Evolutionary conservation across 2,888 invertebrate species (phyloP), one percentile per base, ranked within the genome.

Genomic region (Cylloceria caligata): DNA sequence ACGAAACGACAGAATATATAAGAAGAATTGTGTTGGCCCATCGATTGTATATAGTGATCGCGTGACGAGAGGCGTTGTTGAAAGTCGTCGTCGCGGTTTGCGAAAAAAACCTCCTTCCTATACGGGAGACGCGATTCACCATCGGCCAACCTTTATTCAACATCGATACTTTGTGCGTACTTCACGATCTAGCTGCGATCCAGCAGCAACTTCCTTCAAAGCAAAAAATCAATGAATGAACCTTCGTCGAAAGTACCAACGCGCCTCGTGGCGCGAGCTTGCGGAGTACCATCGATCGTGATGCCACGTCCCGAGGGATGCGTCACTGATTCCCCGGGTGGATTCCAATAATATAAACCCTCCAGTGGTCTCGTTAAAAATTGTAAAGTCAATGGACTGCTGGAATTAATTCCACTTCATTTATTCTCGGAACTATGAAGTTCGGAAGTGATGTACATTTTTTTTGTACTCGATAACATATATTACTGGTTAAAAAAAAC

Each of bases 181-280:
- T 57, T 6, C 67, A 55, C 30, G 74, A 57, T 69, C 57, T 64
- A 65, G 16, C 24, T 64, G 11, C 65, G 67, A 49, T 57, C 69
- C 69, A 45, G 82, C 86, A 87, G 87, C 88, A 86, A 21, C 30
- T 49, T 87, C 83, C 69, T 76, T 74, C 45, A 73, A 81, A 83
- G n/a, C n/a, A 88, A 83, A 88, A 91, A 90, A 90, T 87, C 87
- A 87, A 89, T 90, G 90, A 91, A 91, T 91, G 91, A 90, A 90
- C 87, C 88, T 88, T 49, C 86, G 83, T 78, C 85, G 84, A 52
- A 67, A 83, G 88, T 88, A 87, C 87, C 84, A 84, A 86, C 81
- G 83, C 34, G 27, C 30, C 65, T 52, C 80, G 78, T 42, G 42
- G 34, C 55, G 34, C 71, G 24, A 47, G 45, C 24, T 49, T 21